phyloP scores from a whole-genome alignment of 2,113 vertebrate species.

The Muntiacus reevesi region DNA sequence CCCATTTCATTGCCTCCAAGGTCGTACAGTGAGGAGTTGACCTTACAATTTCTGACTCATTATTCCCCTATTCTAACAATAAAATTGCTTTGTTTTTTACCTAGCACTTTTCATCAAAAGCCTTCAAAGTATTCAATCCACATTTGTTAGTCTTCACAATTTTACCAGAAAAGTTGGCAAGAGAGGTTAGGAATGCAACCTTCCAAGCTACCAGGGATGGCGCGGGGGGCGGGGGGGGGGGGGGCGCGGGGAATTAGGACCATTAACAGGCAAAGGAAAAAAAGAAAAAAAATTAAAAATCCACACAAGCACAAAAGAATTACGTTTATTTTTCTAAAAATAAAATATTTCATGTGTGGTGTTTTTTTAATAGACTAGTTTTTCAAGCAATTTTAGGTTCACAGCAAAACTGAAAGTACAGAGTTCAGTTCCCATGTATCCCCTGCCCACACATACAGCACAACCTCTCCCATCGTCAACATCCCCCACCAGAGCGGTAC shows the following conservation, averaged over 20 bases:
- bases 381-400: neutral
- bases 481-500: neutral
- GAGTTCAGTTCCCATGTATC: neutral
- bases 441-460: neutral
- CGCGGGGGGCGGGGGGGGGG: no score
- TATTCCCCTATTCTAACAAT: neutral
- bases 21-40: neutral
- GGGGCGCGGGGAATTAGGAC: neutral
- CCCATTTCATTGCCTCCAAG: neutral
- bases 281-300: neutral
- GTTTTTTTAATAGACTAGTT: neutral
- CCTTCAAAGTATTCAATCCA: slow-evolving; percentile 40
- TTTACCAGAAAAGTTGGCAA: slow-evolving; percentile 8
- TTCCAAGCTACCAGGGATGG: neutral
- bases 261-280: neutral
- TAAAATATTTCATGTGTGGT: neutral
- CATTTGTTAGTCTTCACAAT: neutral
- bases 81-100: slow-evolving; percentile 53
- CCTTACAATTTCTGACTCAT: slow-evolving; percentile 20
- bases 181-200: neutral
- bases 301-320: neutral
- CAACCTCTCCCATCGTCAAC: neutral
- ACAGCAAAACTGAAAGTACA: neutral
- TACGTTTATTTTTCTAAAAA: neutral
- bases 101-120: slow-evolving; percentile 34